A percentile compares a stretch with the other conserved stretches of the same genome.
These are phyloP conservation scores for Pissodes strobi DNA, from an alignment of 1,140 invertebrate species.

Conservation along the genomic window DNA sequence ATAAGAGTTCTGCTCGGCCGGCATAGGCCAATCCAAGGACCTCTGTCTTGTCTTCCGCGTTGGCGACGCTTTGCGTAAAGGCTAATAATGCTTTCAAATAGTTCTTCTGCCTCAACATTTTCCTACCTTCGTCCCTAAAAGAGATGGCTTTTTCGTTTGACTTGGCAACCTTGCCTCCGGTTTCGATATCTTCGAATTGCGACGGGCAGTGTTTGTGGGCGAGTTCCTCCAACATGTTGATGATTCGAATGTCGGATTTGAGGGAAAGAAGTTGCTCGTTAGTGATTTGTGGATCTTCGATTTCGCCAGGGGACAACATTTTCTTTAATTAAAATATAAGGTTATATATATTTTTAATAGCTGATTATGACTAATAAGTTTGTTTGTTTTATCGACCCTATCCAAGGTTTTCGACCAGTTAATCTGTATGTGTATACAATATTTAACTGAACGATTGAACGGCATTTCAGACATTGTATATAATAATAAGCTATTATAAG, in stretches of 20 bases:
- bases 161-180: constrained; percentile 25
- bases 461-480: no score
- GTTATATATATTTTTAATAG: no score
- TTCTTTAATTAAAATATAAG: neutral
- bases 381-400: no score
- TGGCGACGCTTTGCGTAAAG: constrained; percentile 58
- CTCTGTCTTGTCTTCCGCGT: constrained; percentile 60
- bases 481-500: no score
- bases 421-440: no score
- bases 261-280: constrained; percentile 27
- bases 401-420: no score
- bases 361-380: no score
- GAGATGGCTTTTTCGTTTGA: constrained; percentile 20
- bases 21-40: constrained; percentile 65
- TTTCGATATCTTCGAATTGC: constrained; percentile 23
- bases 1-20: constrained; percentile 72
- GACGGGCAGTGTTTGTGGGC: constrained; percentile 25
- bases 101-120: constrained; percentile 25
- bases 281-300: constrained; percentile 31
- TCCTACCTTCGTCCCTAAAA: constrained; percentile 11
- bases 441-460: no score
- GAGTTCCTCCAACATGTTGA: constrained; percentile 23
- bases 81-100: constrained; percentile 20
- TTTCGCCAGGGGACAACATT: constrained; percentile 31
- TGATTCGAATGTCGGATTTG: constrained; percentile 20